Percentiles rank a stretch among this genome's conserved stretches.
Conservation (phyloP, 2,113 vertebrate species). For the Neopipo cinnamomea region DNA sequence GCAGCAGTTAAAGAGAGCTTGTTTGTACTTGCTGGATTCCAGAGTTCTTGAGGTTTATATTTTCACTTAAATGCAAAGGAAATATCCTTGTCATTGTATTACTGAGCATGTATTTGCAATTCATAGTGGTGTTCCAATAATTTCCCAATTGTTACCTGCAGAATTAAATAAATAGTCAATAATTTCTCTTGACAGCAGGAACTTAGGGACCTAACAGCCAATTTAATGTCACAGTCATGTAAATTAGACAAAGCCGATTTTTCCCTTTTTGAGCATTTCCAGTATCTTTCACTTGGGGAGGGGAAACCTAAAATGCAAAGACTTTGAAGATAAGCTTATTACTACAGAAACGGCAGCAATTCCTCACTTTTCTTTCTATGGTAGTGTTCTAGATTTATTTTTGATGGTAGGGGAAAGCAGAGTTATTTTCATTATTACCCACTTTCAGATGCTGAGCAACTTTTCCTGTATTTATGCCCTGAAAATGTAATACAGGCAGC, state of each 20-base stretch:
- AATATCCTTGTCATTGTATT: neutral
- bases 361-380: neutral
- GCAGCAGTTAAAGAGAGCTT: neutral
- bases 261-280: neutral
- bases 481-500: neutral
- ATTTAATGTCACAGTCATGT: constrained; percentile 10
- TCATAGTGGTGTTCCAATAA: neutral
- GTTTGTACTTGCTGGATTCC: neutral
- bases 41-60: neutral
- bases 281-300: neutral
- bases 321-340: neutral
- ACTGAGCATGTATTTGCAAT: neutral
- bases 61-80: neutral
- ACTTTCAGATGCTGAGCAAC: neutral
- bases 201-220: neutral
- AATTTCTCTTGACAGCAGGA: neutral
- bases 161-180: neutral
- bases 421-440: neutral
- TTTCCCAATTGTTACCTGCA: neutral
- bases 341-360: neutral
- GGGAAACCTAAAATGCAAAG: neutral
- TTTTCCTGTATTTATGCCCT: neutral
- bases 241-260: neutral
- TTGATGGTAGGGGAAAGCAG: neutral
- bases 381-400: neutral